phyloP scores from a whole-genome alignment of 2,888 invertebrate genomes.

The Toxonevra muliebris region DNA sequence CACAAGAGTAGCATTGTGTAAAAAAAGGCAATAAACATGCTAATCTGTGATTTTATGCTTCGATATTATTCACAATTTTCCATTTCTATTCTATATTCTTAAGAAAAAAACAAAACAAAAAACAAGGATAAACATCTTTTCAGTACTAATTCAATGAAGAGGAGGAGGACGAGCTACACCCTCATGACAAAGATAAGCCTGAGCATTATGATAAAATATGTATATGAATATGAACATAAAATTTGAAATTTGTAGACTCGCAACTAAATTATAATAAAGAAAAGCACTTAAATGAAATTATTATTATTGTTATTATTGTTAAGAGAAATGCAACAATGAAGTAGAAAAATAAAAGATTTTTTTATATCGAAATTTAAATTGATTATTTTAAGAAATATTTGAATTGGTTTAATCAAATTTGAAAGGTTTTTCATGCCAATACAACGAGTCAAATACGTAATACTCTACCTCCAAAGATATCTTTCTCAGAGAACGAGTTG shows the following conservation, averaged over 20 bases:
- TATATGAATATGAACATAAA: slow-evolving; percentile 19
- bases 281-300: too few species aligned
- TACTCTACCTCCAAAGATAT: too few species aligned
- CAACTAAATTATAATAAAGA: slow-evolving; percentile 21
- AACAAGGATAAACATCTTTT: background rate
- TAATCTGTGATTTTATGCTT: slow-evolving; percentile 30
- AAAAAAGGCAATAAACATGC: slow-evolving; percentile 27
- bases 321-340: too few species aligned
- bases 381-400: too few species aligned
- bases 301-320: too few species aligned
- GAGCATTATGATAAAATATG: slow-evolving; percentile 25
- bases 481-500: too few species aligned
- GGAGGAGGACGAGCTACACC: background rate
- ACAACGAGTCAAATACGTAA: too few species aligned
- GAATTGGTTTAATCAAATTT: too few species aligned
- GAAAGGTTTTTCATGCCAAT: too few species aligned
- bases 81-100: slow-evolving; percentile 14
- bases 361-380: too few species aligned
- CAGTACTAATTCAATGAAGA: background rate
- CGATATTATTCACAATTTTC: slow-evolving; percentile 27
- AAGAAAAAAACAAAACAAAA: too few species aligned
- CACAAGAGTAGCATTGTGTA: background rate
- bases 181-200: slow-evolving; percentile 2
- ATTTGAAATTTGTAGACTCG: slow-evolving; percentile 13
- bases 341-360: too few species aligned